Percentiles rank a stretch among this genome's conserved stretches.
These are phyloP conservation scores for Rhineura floridana DNA, from an alignment of 2,113 vertebrate genomes.

Conservation along the genomic window DNA sequence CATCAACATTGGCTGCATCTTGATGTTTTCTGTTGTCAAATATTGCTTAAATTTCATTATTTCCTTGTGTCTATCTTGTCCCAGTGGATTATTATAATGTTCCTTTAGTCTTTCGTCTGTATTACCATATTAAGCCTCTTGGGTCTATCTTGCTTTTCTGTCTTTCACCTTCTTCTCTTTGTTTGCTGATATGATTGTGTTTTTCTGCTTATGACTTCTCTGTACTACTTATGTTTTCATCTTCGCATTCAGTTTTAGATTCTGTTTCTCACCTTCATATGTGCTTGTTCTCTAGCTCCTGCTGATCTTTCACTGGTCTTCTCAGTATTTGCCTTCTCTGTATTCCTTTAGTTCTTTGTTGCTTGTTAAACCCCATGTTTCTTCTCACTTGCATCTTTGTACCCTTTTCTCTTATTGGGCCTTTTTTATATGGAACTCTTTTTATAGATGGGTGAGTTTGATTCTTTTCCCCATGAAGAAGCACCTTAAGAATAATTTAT, in stretches of 20 bases:
- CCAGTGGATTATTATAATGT: not conserved
- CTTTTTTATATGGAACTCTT: no score
- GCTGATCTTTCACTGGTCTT: not conserved
- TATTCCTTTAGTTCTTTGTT: not conserved
- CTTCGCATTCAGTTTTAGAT: not conserved
- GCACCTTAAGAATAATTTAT: not conserved
- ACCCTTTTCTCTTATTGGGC: not conserved
- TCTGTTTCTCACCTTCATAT: not conserved
- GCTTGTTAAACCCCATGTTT: not conserved
- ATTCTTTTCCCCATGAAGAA: not conserved
- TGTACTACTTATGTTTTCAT: not conserved
- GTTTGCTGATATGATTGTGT: not conserved
- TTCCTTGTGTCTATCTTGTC: not conserved
- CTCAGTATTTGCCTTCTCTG: not conserved
- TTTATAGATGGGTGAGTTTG: not conserved
- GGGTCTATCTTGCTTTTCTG: not conserved
- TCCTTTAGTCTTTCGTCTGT: not conserved
- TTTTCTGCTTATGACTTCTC: not conserved
- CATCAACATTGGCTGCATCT: not conserved
- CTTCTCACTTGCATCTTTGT: not conserved
- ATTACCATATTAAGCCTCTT: not conserved
- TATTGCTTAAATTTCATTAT: not conserved
- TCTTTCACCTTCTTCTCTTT: not conserved
- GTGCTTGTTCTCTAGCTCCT: not conserved
- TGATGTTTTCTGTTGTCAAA: not conserved